Percentiles rank a stretch among this genome's conserved stretches.
Evolutionary conservation across 2,888 invertebrate genomes (phyloP).

Genomic region (Diaprepes abbreviatus): DNA sequence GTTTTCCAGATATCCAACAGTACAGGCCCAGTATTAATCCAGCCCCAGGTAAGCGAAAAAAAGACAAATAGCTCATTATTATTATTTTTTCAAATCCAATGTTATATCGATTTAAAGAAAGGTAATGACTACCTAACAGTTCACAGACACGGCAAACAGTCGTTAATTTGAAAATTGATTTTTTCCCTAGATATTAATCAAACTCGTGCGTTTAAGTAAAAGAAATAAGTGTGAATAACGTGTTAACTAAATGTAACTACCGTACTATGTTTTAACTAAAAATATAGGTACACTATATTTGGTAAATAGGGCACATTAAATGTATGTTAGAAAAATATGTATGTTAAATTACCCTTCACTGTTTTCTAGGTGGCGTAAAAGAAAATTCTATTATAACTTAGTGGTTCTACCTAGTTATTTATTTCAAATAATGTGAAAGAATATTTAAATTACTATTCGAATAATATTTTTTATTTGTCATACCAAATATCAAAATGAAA

Average conservation of each 20-base stretch:
- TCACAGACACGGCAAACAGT: conserved; percentile 46
- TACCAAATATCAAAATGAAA: too few species aligned
- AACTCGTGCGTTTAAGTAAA: conserved; percentile 25
- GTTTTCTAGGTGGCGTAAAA: too few species aligned
- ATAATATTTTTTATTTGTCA: too few species aligned
- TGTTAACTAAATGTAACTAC: conserved; percentile 41
- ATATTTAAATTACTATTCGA: too few species aligned
- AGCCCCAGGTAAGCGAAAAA: conserved; percentile 45
- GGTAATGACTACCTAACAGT: conserved; percentile 44
- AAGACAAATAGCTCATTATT: conserved; percentile 35
- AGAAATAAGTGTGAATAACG: conserved; percentile 44
- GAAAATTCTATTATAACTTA: too few species aligned
- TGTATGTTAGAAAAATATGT: not conserved
- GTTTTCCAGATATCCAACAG: conserved; percentile 48
- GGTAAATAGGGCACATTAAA: not conserved
- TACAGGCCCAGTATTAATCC: conserved; percentile 43
- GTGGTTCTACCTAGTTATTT: too few species aligned
- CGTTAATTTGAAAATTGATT: conserved; percentile 51
- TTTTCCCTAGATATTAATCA: conserved; percentile 42
- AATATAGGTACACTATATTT: not conserved
- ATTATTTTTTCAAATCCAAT: conserved; percentile 40
- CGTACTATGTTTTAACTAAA: conserved; percentile 4
- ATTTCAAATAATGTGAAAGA: too few species aligned
- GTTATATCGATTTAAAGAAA: conserved; percentile 43
- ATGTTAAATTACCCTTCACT: too few species aligned